Evolutionary conservation across 1,140 invertebrate species (phyloP), one percentile per base, ranked within the genome.

Genomic region (Brachionus rubens): DNA sequence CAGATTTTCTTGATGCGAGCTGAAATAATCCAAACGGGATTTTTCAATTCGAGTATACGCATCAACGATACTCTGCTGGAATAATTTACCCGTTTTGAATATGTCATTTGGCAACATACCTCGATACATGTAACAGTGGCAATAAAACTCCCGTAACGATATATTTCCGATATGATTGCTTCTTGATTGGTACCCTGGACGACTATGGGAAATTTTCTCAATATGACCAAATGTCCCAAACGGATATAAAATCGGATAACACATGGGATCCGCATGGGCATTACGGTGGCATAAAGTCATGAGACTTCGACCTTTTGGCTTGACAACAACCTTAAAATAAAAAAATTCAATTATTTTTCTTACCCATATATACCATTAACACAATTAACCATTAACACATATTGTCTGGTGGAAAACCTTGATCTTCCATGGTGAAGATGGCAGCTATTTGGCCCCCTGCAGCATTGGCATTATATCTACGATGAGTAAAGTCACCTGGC

Each of bases 11-110:
- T 76, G 75, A 33, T 76, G 46, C n/a, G 3, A 10, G 30, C 30
- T 24, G 0, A 41, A n/a, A 75, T 43, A 82, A 40, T 78, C 28
- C 9, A 85, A 52, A 41, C 80, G 78, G 59, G 82, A 78, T 33
- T 79, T 79, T 78, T 84, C 80, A 16, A 80, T 81, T 79, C 83
- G 83, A 2, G 78, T 82, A 80, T 81, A 86, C 19, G 68, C 46
- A 56, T 52, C 46, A 3, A 75, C 68, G 19, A 75, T 52, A 75
- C 52, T 30, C 12, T 75, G 46, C 30, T 75, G 68, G n/a, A 75
- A 75, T 2, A 75, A 26, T 24, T 56, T 75, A 26, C 46, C 26
- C 3, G 46, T 26, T 21, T 75, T 28, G 30, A 50, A 40, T 30
- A 75, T 75, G 12, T 19, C 12, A 75, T 33, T 75, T 40, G 5